A percentile compares a stretch with the other conserved stretches of the same genome.
These are phyloP conservation scores for Hydrozoanthus gracilis DNA, from an alignment of 92 coral and sea anemone genomes.

Conservation along the genomic window DNA sequence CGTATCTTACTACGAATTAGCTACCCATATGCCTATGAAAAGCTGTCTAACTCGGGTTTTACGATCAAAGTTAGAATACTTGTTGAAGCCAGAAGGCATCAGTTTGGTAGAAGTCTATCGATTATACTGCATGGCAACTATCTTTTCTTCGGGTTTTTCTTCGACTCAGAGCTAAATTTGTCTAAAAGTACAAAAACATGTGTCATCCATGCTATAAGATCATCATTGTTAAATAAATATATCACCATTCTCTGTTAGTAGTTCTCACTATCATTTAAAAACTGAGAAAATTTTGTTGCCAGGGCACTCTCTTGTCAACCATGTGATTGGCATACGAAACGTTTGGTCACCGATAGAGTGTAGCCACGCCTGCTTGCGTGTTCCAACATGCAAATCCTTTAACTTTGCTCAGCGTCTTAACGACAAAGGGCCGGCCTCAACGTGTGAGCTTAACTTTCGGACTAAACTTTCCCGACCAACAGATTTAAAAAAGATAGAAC, in stretches of 20 bases:
- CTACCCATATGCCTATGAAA: too few relatives aligned
- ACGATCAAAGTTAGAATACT: too few relatives aligned
- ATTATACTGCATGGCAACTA: too few relatives aligned
- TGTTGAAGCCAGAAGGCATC: too few relatives aligned
- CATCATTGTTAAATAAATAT: too few relatives aligned
- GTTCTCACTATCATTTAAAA: background rate
- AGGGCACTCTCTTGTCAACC: conserved; percentile 15
- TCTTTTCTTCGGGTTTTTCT: too few relatives aligned
- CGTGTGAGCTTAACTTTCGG: conserved; percentile 32
- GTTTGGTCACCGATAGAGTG: conserved; percentile 31
- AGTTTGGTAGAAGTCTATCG: too few relatives aligned
- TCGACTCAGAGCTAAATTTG: too few relatives aligned
- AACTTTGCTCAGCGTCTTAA: conserved; percentile 17
- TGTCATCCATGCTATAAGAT: too few relatives aligned
- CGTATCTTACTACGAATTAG: too few relatives aligned
- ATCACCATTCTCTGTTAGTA: background rate
- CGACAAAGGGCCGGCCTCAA: background rate
- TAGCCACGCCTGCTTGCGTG: conserved; percentile 25
- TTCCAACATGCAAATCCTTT: conserved; percentile 45
- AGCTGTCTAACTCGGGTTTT: too few relatives aligned
- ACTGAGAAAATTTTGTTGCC: background rate
- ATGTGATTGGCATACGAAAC: conserved; percentile 13
- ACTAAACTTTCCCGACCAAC: conserved; percentile 36
- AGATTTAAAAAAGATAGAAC: conserved; percentile 12
- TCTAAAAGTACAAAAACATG: too few relatives aligned